These are phyloP conservation scores for Peromyscus maniculatus DNA, from an alignment of 2,113 vertebrate genomes.

Conservation along the genomic window DNA sequence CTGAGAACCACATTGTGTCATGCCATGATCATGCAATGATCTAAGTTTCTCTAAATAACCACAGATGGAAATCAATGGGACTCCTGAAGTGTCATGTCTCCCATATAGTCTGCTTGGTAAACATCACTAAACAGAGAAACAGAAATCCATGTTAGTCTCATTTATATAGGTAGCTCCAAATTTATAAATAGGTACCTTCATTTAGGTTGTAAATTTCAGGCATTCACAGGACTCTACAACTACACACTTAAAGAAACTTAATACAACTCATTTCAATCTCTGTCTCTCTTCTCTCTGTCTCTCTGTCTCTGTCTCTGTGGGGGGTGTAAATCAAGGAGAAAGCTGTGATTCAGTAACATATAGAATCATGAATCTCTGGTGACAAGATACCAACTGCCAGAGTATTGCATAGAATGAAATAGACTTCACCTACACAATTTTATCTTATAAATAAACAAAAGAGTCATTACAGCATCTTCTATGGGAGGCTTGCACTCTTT, in stretches of 20 bases:
- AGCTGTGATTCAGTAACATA: neutral
- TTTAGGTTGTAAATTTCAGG: neutral
- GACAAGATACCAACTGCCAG: neutral
- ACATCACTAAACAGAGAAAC: neutral
- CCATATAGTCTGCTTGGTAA: neutral
- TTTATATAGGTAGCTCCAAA: neutral
- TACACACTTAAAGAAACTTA: neutral
- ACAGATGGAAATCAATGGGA: neutral
- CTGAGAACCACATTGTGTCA: neutral
- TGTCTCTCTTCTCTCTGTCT: neutral
- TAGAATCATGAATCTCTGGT: neutral
- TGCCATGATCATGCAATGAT: neutral
- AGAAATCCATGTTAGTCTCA: neutral
- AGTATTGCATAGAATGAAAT: neutral
- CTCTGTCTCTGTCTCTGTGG: neutral
- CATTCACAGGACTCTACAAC: neutral
- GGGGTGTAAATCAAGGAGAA: neutral
- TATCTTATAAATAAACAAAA: neutral
- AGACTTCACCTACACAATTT: neutral
- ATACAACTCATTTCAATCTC: neutral
- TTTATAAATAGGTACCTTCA: neutral
- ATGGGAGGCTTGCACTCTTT: neutral
- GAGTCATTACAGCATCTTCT: neutral
- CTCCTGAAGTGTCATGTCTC: neutral
- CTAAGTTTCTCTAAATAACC: slow-evolving; percentile 24